Percentiles rank a stretch among this genome's conserved stretches.
These are phyloP conservation scores for Ypsolopha sequella DNA, from an alignment of 2,888 invertebrate species.

Conservation along the genomic window DNA sequence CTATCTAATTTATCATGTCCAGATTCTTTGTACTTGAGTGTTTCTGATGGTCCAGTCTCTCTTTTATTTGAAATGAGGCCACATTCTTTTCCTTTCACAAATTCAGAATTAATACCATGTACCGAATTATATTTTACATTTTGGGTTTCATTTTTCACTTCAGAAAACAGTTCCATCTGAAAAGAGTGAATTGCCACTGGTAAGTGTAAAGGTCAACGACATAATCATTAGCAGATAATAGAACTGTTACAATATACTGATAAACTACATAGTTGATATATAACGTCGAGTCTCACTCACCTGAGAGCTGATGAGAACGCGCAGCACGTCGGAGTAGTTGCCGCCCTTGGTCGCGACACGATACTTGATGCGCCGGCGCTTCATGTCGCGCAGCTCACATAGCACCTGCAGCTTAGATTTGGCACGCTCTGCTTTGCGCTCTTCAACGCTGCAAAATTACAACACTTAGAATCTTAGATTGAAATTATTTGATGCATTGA, in stretches of 20 bases:
- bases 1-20: no score
- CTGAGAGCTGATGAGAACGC: constrained; percentile 72
- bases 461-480: neutral
- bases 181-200: constrained; percentile 3
- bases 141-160: constrained; percentile 7
- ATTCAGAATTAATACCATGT: no score
- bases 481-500: neutral
- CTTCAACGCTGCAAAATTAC: constrained; percentile 11
- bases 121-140: no score
- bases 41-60: no score
- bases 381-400: constrained; percentile 69
- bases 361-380: constrained; percentile 71
- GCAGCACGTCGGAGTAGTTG: constrained; percentile 70
- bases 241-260: no score
- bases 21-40: no score
- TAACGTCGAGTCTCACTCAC: constrained; percentile 29
- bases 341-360: constrained; percentile 67
- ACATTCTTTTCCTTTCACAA: neutral
- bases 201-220: neutral
- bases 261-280: no score
- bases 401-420: constrained; percentile 56
- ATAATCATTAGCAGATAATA: no score
- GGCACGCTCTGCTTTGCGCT: constrained; percentile 1
- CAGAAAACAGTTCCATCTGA: constrained; percentile 35
- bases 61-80: no score